A percentile compares a stretch with the other conserved stretches of the same genome.
Evolutionary conservation across 2,797 vertebrate species (phyloP).

Genomic region (Pseudomugil tenellus): DNA sequence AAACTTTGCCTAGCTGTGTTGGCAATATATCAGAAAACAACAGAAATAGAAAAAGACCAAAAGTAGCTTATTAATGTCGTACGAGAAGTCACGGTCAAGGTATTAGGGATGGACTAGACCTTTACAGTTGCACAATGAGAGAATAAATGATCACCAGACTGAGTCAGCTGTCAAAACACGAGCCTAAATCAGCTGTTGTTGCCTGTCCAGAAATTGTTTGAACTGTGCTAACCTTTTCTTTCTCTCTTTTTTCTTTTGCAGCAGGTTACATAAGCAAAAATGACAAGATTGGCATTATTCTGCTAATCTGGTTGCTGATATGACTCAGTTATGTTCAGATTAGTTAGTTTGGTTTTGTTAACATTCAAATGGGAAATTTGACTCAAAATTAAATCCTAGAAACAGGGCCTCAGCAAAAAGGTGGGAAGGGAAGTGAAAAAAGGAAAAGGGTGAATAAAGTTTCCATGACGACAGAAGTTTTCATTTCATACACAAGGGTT

Average conservation of each 20-base stretch:
- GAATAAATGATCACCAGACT: conserved; percentile 9
- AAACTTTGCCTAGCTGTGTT: not conserved
- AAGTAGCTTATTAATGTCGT: not conserved
- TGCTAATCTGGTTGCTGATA: not conserved
- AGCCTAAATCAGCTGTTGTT: conserved; percentile 17
- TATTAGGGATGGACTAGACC: no score
- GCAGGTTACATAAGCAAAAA: not conserved
- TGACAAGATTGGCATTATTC: conserved; percentile 7
- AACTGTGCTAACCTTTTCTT: conserved; percentile 26
- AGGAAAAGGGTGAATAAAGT: conserved; percentile 21
- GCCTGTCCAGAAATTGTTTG: conserved; percentile 14
- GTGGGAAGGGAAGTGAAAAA: conserved; percentile 42
- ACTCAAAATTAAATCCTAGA: conserved; percentile 9
- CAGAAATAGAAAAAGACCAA: not conserved
- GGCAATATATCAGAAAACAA: not conserved
- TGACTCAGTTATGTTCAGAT: conserved; percentile 3
- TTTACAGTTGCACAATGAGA: not conserved
- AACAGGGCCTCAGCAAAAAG: not conserved
- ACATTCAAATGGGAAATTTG: conserved; percentile 7
- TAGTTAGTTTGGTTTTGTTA: conserved; percentile 12
- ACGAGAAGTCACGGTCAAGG: no score
- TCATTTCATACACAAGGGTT: not conserved
- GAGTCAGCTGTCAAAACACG: conserved; percentile 26
- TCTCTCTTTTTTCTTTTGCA: not conserved
- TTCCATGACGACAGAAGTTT: conserved; percentile 15